Evolutionary conservation across 2,113 vertebrate species (phyloP), one percentile per base, ranked within the genome.

Genomic region (Nanorana parkeri): DNA sequence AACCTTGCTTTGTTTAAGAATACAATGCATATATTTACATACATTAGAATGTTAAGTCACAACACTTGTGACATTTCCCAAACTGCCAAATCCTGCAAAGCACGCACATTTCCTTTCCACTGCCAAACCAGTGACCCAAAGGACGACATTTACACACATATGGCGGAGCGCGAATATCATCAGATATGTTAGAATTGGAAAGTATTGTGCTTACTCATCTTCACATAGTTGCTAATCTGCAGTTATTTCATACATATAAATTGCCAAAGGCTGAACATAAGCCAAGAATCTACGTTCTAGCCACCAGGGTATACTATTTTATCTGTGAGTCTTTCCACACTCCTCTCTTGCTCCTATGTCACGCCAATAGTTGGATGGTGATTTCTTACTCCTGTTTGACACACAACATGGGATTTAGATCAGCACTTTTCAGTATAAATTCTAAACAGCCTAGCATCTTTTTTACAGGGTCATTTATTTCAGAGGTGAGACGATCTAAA

Each of bases 381-480:
- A 78, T 78, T 64, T 78, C 36, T 68, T 65, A 58, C 26, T 68
- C 51, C 77, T 68, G 76, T 65, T 67, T 67, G 63, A 67, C 76
- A 78, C 63, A 78, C 64, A 26, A 67, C 55, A 26, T 79, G 77
- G 77, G 64, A 68, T 79, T 79, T 68, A 68, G 26, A 69, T 79
- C 66, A 69, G 65, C 77, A 79, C 54, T 79, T 79, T 56, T 26
- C 68, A 61, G 29, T 68, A 47, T 58, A 68, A 24, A 79, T 60
- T 79, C 41, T n/a, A 17, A 79, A 55, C 5, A 79, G 77, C 63
- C 63, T 11, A 67, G 77, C 77, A 78, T 78, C 64, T 78, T 78
- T 78, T 68, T 15, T 78, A 66, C 77, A 78, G 77, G 77, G 64
- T 78, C 63, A 67, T 78, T 78, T 68, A 78, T 78, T 78, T 66